Evolutionary conservation across 2,888 invertebrate genomes (phyloP).

Genomic region (Callinectes sapidus): DNA sequence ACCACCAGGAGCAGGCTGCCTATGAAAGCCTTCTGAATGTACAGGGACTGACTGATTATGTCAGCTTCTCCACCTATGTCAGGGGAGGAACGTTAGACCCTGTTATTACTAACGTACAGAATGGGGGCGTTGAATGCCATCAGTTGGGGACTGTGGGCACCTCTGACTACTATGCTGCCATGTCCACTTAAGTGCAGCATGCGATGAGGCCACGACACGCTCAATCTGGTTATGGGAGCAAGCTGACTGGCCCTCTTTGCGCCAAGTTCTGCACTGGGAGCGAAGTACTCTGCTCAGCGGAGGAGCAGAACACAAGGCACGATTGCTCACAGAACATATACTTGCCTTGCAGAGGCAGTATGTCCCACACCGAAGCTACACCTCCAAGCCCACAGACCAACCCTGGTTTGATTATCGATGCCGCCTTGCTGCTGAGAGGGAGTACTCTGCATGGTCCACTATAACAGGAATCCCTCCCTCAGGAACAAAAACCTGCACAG

Average conservation of each 20-base stretch:
- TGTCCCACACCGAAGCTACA: neutral
- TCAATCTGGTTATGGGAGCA: neutral
- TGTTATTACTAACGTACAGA: neutral
- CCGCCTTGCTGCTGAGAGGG: neutral
- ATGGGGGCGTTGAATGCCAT: neutral
- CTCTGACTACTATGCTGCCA: conserved; percentile 10
- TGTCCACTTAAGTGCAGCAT: neutral
- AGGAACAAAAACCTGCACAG: no score
- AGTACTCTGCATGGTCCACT: no score
- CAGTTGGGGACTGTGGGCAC: neutral
- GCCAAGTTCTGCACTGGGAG: neutral
- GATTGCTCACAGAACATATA: neutral
- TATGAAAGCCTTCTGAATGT: conserved; percentile 13
- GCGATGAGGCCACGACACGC: no score
- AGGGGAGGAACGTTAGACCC: neutral
- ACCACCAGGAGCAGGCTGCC: neutral
- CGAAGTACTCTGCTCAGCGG: neutral
- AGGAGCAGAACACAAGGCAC: conserved; percentile 1
- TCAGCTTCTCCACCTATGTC: no score
- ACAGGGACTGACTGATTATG: conserved; percentile 20
- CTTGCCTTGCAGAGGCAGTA: neutral
- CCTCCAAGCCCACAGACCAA: neutral
- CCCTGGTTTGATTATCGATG: no score
- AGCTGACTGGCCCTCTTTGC: neutral
- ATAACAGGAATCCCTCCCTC: no score